Evolutionary conservation across 1,140 invertebrate genomes (phyloP).

Genomic region (Archivesica marissinica): DNA sequence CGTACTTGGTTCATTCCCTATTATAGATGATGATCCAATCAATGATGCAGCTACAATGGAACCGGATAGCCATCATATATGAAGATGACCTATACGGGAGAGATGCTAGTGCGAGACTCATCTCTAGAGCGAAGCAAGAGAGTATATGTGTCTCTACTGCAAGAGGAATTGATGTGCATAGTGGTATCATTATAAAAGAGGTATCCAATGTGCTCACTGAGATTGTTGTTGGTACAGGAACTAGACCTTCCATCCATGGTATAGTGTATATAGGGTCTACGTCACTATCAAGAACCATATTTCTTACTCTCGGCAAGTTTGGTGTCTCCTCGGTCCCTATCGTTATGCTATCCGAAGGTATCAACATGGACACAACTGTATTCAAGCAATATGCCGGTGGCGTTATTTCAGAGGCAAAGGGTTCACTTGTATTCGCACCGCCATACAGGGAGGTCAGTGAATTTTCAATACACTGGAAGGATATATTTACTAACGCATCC

Average conservation of each 20-base stretch:
- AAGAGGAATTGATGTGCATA: not conserved
- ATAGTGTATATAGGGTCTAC: conserved; percentile 34
- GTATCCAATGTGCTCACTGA: not conserved
- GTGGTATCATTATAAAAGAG: not conserved
- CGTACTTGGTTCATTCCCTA: no score
- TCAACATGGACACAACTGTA: not conserved
- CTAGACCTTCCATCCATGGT: not conserved
- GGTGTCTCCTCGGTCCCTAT: not conserved
- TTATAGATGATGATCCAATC: conserved; percentile 57
- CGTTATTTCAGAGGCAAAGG: conserved; percentile 13
- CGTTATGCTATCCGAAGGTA: conserved; percentile 50
- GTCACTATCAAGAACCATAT: not conserved
- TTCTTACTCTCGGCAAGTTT: not conserved
- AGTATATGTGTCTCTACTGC: conserved; percentile 44
- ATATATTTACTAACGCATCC: conserved; percentile 43
- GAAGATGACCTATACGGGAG: conserved; percentile 54
- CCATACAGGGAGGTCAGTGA: conserved; percentile 3
- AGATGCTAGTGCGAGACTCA: not conserved
- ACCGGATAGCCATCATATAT: conserved; percentile 62
- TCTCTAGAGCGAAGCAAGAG: not conserved
- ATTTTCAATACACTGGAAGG: conserved; percentile 50
- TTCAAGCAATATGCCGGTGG: not conserved
- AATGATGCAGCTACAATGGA: conserved; percentile 58
- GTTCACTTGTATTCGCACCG: conserved; percentile 1
- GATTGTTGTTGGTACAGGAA: not conserved